phyloP scores from a whole-genome alignment of 2,888 invertebrate species.

The Lordiphosa fenestrarum region DNA sequence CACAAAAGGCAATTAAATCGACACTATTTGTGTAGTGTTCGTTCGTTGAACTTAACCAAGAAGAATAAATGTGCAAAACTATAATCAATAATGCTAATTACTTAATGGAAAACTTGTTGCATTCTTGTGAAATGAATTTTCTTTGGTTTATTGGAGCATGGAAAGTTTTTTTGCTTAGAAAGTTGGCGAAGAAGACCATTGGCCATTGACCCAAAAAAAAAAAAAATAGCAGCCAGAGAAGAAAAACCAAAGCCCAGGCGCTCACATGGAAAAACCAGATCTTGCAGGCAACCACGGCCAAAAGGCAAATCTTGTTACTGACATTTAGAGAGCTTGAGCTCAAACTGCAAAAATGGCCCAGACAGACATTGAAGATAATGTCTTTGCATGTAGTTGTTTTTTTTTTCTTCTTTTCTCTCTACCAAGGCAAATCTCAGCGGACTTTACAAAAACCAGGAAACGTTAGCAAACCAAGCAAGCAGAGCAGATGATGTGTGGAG shows the following conservation, averaged over 20 bases:
- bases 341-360: constrained; percentile 13
- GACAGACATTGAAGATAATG: constrained; percentile 62
- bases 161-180: constrained; percentile 32
- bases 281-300: constrained; percentile 12
- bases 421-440: constrained; percentile 58
- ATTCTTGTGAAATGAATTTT: constrained; percentile 15
- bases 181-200: constrained; percentile 29
- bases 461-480: constrained; percentile 14
- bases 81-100: constrained; percentile 27
- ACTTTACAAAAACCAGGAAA: constrained; percentile 56
- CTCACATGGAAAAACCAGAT: constrained; percentile 55
- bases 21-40: constrained; percentile 17
- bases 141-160: constrained; percentile 16
- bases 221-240: not conserved
- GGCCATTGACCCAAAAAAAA: constrained; percentile 54
- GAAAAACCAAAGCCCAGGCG: constrained; percentile 22
- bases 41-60: constrained; percentile 60
- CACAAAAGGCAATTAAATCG: constrained; percentile 22
- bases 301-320: constrained; percentile 45
- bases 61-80: constrained; percentile 11
- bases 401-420: constrained; percentile 6
- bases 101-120: constrained; percentile 30
- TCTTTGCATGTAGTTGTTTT: constrained; percentile 52
- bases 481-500: constrained; percentile 21
- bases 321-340: constrained; percentile 49